Percentiles rank a stretch among this genome's conserved stretches.
phyloP scores from a whole-genome alignment of 2,113 vertebrate genomes.

The Sylvietta virens region DNA sequence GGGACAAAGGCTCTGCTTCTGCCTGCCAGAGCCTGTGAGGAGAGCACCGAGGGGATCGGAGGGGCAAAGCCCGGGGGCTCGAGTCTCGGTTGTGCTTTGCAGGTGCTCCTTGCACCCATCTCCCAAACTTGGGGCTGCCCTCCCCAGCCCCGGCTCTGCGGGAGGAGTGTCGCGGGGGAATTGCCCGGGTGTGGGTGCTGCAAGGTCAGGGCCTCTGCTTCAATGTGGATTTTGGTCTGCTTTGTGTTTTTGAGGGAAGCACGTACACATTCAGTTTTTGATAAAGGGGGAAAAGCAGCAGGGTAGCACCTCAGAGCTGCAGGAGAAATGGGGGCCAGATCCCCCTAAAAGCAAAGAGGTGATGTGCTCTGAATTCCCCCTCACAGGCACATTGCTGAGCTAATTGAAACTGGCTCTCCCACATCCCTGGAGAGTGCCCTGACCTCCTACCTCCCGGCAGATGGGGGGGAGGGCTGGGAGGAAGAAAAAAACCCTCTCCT shows the following conservation, averaged over 20 bases:
- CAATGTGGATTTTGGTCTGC: rapidly evolving
- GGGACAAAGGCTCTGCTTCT: not conserved
- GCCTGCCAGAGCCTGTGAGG: not conserved
- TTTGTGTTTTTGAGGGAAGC: not conserved
- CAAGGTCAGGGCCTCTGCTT: not conserved
- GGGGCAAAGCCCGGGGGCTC: rapidly evolving
- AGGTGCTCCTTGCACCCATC: not conserved
- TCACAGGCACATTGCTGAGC: not conserved
- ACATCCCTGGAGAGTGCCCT: constrained; percentile 4
- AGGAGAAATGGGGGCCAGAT: not conserved
- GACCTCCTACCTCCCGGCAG: constrained; percentile 5
- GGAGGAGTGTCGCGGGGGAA: not conserved
- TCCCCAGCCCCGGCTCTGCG: not conserved
- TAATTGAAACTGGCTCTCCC: constrained; percentile 51
- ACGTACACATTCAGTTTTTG: not conserved
- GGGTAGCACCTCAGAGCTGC: not conserved
- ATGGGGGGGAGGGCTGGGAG: not conserved
- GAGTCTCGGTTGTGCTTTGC: rapidly evolving
- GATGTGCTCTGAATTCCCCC: not conserved
- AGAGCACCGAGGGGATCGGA: rapidly evolving
- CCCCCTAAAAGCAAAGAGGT: not conserved
- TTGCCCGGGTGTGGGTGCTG: rapidly evolving
- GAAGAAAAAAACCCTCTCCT: not conserved
- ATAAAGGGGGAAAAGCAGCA: not conserved
- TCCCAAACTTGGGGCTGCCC: rapidly evolving